Evolutionary conservation across 2,888 invertebrate species (phyloP).

Genomic region (Drosophila kokeensis): DNA sequence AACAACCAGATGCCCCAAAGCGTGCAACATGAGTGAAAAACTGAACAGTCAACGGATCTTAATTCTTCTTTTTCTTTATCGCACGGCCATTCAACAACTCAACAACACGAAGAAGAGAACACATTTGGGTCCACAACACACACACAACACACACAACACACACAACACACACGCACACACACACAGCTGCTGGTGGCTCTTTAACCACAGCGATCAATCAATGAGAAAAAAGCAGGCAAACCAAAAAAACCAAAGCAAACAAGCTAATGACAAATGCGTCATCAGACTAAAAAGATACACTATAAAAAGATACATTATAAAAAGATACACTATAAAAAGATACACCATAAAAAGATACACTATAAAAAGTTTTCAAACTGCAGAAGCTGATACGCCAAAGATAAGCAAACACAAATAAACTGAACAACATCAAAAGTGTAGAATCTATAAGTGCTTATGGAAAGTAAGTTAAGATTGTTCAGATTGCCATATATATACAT

Average conservation of each 20-base stretch:
- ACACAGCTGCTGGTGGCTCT: slow-evolving; percentile 37
- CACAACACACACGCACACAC: background rate
- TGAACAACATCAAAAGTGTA: background rate
- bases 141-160: too few relatives aligned
- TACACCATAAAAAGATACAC: slow-evolving; percentile 33
- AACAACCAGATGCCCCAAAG: slow-evolving; percentile 38
- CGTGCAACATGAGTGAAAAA: slow-evolving; percentile 9
- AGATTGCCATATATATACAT: too few relatives aligned
- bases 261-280: slow-evolving; percentile 18
- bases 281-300: slow-evolving; percentile 22
- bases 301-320: slow-evolving; percentile 23
- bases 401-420: background rate
- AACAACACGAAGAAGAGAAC: slow-evolving; percentile 24
- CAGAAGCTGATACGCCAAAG: background rate
- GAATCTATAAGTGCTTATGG: background rate
- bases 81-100: slow-evolving; percentile 53
- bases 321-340: slow-evolving; percentile 19
- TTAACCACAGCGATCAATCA: slow-evolving; percentile 56
- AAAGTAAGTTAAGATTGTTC: background rate
- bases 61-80: slow-evolving; percentile 36
- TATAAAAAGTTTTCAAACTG: background rate
- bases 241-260: slow-evolving; percentile 5
- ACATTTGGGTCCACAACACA: slow-evolving; percentile 33
- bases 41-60: slow-evolving; percentile 15
- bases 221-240: slow-evolving; percentile 41